phyloP scores from a whole-genome alignment of 2,797 vertebrate species.

The Diceros bicornis region DNA sequence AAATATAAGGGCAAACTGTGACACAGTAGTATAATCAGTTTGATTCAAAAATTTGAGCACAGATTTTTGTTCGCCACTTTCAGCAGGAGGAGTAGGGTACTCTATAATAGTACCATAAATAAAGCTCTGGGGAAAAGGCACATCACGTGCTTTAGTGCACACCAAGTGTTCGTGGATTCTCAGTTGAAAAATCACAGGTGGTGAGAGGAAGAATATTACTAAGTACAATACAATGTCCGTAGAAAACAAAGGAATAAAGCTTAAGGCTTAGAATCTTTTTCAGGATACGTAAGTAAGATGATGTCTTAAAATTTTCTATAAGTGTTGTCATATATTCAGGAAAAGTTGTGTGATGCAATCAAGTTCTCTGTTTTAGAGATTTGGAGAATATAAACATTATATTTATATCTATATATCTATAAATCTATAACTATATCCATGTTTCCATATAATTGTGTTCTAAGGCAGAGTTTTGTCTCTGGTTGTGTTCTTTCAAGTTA shows the following conservation, averaged over 20 bases:
- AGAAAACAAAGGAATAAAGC: neutral
- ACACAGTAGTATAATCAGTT: conserved; percentile 86
- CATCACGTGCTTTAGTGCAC: neutral
- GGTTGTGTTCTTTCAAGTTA: neutral
- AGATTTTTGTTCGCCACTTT: conserved; percentile 71
- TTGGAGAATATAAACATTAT: neutral
- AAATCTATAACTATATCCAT: neutral
- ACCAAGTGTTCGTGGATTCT: neutral
- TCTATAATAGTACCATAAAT: neutral
- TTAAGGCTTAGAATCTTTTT: neutral
- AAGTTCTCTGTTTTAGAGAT: neutral
- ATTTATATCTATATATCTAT: neutral
- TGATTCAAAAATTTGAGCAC: conserved; percentile 74
- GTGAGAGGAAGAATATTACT: neutral
- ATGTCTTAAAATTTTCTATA: neutral
- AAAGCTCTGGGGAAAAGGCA: neutral
- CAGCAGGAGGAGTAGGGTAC: neutral
- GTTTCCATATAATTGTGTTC: neutral
- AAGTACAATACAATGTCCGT: neutral
- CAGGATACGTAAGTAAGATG: neutral
- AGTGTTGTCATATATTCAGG: neutral
- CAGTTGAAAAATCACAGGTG: neutral
- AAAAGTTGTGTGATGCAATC: neutral
- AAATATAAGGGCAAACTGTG: conserved; percentile 88
- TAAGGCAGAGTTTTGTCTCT: neutral